Conservation (phyloP, 1,140 invertebrate species). For the Lepidurus packardi region DNA sequence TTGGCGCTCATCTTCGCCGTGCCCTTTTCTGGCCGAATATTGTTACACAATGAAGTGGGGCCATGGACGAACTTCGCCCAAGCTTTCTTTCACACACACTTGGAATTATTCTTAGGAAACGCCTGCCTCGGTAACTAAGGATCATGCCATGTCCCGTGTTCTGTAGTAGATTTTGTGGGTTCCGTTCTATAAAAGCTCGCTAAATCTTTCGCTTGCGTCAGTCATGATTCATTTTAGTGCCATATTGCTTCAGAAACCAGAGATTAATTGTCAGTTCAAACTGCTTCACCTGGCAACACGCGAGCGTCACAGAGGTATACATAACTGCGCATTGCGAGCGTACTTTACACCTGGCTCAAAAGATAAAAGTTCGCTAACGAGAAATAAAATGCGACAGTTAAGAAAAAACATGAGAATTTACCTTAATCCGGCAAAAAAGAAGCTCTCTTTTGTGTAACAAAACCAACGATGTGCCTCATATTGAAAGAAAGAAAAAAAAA, state of each 20-base stretch:
- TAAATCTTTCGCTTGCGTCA: neutral
- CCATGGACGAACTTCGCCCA: slow-evolving; percentile 57
- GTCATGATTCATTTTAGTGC: neutral
- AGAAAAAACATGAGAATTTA: neutral
- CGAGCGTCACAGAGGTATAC: neutral
- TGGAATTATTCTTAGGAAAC: slow-evolving; percentile 68
- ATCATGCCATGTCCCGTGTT: neutral
- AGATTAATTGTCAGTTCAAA: neutral
- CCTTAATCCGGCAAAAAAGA: too few species aligned
- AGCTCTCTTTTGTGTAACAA: too few species aligned
- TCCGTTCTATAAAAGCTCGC: neutral
- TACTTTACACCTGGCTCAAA: neutral
- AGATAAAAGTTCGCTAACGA: neutral
- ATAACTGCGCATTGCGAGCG: neutral
- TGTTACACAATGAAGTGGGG: slow-evolving; percentile 58
- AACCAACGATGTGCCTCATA: neutral
- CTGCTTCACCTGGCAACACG: neutral
- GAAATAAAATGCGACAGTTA: neutral
- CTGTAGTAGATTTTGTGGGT: neutral
- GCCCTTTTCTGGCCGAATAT: slow-evolving; percentile 61
- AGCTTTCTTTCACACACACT: slow-evolving; percentile 65
- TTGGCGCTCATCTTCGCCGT: slow-evolving; percentile 65
- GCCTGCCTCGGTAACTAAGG: slow-evolving; percentile 56
- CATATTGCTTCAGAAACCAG: neutral
- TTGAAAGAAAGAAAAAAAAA: neutral